phyloP scores from a whole-genome alignment of 2,113 vertebrate genomes.

The Choloepus hoffmanni region DNA sequence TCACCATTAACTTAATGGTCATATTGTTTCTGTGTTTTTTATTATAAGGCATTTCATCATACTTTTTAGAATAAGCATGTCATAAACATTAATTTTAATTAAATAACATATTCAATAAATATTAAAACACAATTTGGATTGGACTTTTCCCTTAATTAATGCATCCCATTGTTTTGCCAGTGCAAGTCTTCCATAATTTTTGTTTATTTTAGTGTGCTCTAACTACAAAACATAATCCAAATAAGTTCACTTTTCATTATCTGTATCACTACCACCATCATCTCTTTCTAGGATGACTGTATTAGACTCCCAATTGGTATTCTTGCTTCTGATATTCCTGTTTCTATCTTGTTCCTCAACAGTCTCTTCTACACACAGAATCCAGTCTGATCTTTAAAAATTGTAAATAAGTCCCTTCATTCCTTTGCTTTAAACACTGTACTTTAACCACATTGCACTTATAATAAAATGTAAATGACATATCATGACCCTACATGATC shows the following conservation, averaged over 20 bases:
- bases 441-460: neutral
- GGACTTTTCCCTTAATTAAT: neutral
- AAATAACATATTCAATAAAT: neutral
- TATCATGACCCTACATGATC: neutral
- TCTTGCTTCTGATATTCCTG: neutral
- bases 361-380: neutral
- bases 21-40: neutral
- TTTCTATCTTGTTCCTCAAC: neutral
- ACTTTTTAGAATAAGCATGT: neutral
- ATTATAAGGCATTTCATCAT: neutral
- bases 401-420: neutral
- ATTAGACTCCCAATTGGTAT: neutral
- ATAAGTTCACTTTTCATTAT: neutral
- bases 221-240: neutral
- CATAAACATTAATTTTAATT: neutral
- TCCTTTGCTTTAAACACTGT: neutral
- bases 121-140: neutral
- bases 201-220: neutral
- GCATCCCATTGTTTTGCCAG: neutral
- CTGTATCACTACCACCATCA: neutral
- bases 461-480: neutral
- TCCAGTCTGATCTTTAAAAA: neutral
- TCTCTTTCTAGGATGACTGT: neutral
- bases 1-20: neutral
- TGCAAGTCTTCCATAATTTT: neutral